Evolutionary conservation across 2,888 invertebrate genomes (phyloP), one percentile per base, ranked within the genome.

Genomic region (Hypolimnas misippus): DNA sequence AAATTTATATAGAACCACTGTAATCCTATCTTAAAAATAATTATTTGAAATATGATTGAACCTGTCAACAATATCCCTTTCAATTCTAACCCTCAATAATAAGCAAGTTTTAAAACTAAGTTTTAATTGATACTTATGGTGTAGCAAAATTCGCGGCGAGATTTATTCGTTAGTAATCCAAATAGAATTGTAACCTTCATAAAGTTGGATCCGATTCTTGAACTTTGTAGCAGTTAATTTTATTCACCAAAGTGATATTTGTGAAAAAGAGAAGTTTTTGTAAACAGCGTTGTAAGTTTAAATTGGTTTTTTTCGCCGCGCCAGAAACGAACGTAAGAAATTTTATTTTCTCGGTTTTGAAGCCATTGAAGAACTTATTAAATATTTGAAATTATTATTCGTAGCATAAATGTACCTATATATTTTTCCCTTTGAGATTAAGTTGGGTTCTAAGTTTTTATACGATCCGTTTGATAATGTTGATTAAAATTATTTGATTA

Each of bases 211-310:
- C 72, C 68, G 71, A 73, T 72, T 71, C 65, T 60, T 66, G 68
- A 74, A 75, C 72, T 77, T 70, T 68, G 73, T 67, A 73, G 72
- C 74, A 73, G 76, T 79, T 81, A 79, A 83, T 81, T 81, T 81
- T 81, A 78, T 78, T 80, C 74, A 69, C 66, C 72, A 75, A 78
- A 79, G 76, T 79, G 81, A 83, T 82, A 82, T 79, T 76, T 77
- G 73, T 72, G 69, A 75, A 59, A 77, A 81, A 76, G 54, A 52
- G 72, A 77, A 80, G 77, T 81, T 82, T 81, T 66, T 66, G 81
- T 82, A 83, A 83, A 82, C 81, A 83, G 75, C 73, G 75, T 73
- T 76, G 74, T 77, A 82, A 82, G 78, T 83, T 82, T 80, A 82
- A 82, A 82, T 82, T 81, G 82, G 78, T 76, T 83, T 80, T 38